phyloP scores from a whole-genome alignment of 2,888 invertebrate species.

The Hyposoter didymator region DNA sequence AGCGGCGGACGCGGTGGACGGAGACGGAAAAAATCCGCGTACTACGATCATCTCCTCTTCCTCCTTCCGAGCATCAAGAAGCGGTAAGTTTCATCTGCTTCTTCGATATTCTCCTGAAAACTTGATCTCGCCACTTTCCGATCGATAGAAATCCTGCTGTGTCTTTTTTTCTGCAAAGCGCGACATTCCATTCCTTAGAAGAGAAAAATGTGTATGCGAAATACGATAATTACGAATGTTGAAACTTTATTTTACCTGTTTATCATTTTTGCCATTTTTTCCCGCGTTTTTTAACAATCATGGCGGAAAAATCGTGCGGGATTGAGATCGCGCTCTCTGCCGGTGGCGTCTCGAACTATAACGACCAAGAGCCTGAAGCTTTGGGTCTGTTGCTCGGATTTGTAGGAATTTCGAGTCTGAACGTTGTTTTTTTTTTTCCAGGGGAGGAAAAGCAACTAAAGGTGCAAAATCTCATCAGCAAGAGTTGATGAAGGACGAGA shows the following conservation, averaged over 20 bases:
- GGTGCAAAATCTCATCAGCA: background rate
- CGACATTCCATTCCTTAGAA: background rate
- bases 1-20: slow-evolving; percentile 68
- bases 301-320: no score
- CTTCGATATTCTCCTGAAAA: background rate
- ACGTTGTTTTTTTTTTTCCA: background rate
- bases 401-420: background rate
- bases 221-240: no score
- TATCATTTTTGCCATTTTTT: no score
- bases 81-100: slow-evolving; percentile 63
- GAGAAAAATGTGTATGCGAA: no score
- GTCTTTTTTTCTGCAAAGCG: background rate
- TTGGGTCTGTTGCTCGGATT: background rate
- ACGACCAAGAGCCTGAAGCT: no score
- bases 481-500: slow-evolving; percentile 35
- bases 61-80: slow-evolving; percentile 79
- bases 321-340: no score
- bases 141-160: no score
- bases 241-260: no score
- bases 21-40: slow-evolving; percentile 80
- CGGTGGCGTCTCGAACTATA: no score
- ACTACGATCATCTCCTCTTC: slow-evolving; percentile 79
- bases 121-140: background rate
- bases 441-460: slow-evolving; percentile 18
- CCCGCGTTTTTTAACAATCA: no score